Evolutionary conservation across 2,797 vertebrate genomes (phyloP), one percentile per base, ranked within the genome.

Genomic region (Propithecus perrieri): DNA sequence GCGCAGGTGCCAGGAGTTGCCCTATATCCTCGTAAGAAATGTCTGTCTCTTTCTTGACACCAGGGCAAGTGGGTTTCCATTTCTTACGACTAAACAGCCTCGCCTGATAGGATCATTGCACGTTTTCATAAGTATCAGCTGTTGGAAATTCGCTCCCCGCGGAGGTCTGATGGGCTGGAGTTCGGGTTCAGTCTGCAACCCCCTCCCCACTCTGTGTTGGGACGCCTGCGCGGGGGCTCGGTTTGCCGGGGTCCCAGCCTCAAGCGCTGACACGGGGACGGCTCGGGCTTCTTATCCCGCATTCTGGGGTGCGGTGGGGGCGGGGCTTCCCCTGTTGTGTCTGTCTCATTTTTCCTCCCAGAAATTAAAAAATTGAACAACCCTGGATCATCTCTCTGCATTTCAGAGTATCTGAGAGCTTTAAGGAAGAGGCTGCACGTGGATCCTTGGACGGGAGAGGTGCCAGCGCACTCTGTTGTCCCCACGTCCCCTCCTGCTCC

Each of bases 1-100:
- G 24, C 24, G 10, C 13, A 46, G 50, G 30, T 65, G 38, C 17
- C 61, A 5, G 5, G 33, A 24, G 0, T n/a, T 4, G 1, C 20
- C n/a, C 1, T 4, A 8, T 4, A 0, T 1, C 30, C 28, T 50
- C 20, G 38, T 2, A 15, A 8, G 15, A 15, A 12, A 14, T 10
- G 38, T 11, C 17, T 3, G 26, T 7, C 17, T 17, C 0, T 0
- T 22, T 22, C 61, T 65, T 33, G 10, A 38, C 9, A 6, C 35
- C 14, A 33, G 35, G 7, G n/a, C 35, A 11, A 65, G 57, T 30
- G 57, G 67, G n/a, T 30, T 6, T 5, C 35, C 53, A 0, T 59
- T 22, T 28, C 43, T 61, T 22, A 30, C 0, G 15, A 38, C 57
- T 10, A 3, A 59, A 4, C 0, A 13, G 33, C 20, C 2, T 53